phyloP scores from a whole-genome alignment of 2,888 invertebrate species.

The Glomeris marginata region DNA sequence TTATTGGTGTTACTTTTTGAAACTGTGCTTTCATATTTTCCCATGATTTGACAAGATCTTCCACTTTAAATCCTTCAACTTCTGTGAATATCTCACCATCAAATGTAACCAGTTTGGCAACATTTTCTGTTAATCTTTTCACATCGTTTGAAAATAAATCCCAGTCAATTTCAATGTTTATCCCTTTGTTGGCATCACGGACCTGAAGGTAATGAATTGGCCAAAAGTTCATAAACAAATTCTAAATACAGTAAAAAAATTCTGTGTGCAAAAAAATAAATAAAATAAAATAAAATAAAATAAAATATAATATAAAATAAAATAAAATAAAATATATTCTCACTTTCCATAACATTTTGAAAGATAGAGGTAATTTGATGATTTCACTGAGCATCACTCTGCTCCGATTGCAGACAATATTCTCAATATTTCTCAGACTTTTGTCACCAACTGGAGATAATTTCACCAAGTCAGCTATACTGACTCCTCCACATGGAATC shows the following conservation, averaged over 20 bases:
- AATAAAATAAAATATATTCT: not conserved
- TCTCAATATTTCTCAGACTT: conserved; percentile 2
- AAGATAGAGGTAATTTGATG: conserved; percentile 10
- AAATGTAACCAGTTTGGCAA: conserved; percentile 2
- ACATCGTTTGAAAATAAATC: not conserved
- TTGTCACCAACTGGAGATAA: not conserved
- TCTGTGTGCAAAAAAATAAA: not conserved
- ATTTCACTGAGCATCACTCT: conserved; percentile 5
- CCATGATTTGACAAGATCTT: not conserved
- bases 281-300: not conserved
- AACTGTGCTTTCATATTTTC: too few species aligned
- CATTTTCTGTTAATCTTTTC: not conserved
- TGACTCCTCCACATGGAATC: conserved; percentile 4
- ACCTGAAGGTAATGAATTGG: conserved; percentile 1
- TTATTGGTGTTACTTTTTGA: too few species aligned
- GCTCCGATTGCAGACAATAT: conserved; percentile 3
- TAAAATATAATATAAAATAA: not conserved
- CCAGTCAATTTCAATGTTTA: conserved; percentile 6
- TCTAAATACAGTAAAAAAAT: not conserved
- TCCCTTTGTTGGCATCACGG: conserved; percentile 5
- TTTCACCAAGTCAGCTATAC: conserved; percentile 1
- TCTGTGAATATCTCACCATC: conserved; percentile 7
- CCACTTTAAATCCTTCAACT: conserved; percentile 8
- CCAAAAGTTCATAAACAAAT: not conserved
- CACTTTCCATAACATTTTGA: conserved; percentile 12